Evolutionary conservation across 2,888 invertebrate species (phyloP).

Genomic region (Fabriciana adippe): DNA sequence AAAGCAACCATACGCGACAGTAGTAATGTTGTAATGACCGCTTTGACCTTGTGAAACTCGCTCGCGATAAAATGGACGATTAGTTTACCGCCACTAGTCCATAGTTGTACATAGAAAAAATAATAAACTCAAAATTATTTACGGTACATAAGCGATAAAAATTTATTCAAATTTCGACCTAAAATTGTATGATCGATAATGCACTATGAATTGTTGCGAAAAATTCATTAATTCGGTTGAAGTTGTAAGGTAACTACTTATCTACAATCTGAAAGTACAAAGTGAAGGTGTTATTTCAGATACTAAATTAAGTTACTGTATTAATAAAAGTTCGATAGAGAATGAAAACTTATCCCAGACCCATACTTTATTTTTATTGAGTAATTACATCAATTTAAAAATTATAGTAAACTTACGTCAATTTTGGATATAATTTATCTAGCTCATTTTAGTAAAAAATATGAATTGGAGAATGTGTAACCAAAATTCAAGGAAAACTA

Average conservation of each 20-base stretch:
- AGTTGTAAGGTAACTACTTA: neutral
- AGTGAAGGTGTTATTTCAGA: neutral
- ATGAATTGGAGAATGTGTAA: neutral
- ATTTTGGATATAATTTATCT: too few species aligned
- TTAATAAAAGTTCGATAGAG: too few species aligned
- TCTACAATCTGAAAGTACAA: neutral
- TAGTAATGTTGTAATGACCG: conserved; percentile 78
- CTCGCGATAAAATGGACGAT: conserved; percentile 71
- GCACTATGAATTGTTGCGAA: neutral
- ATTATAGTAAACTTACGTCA: too few species aligned
- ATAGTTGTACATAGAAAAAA: conserved; percentile 39
- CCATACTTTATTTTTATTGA: too few species aligned
- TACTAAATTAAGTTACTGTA: neutral
- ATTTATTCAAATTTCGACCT: too few species aligned
- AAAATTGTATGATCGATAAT: too few species aligned
- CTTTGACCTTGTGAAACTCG: conserved; percentile 81
- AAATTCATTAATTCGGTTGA: neutral
- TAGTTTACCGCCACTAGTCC: conserved; percentile 50
- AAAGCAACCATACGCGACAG: conserved; percentile 65
- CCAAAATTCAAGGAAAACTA: conserved; percentile 6
- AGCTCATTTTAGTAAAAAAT: neutral
- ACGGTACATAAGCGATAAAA: too few species aligned
- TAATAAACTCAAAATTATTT: conserved; percentile 7
- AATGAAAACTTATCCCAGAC: too few species aligned
- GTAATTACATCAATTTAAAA: too few species aligned